Evolutionary conservation across 1,140 invertebrate species (phyloP), one percentile per base, ranked within the genome.

Genomic region (Tetraneura akinire): DNA sequence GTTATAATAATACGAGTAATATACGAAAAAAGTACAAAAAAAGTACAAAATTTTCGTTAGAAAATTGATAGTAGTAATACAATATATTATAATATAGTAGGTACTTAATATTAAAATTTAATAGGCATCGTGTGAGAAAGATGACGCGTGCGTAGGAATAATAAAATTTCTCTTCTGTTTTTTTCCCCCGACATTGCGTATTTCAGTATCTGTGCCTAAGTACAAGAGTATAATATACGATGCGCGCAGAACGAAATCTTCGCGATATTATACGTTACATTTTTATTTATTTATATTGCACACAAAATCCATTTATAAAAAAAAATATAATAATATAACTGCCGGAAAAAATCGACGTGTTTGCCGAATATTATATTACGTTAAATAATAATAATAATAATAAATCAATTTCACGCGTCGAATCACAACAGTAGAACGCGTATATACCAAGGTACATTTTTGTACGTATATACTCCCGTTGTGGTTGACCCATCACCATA

Each of bases 371-470:
- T n/a, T n/a, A n/a, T n/a, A n/a, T n/a, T n/a, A n/a, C 32, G 32
- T 8, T 37, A 37, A 37, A 3, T 37, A 37, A 8, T 37, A 37
- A 3, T 37, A 37, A 37, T 37, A 37, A 37, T 37, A 37, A 37
- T 37, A 64, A 23, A 68, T 68, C 37, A 68, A 68, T 68, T 68
- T 45, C 64, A 68, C n/a, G 13, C 37, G 37, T n/a, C n/a, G n/a
- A 37, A 37, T 1, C 18, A 62, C 16, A 29, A 18, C 14, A 6
- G 26, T 6, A 6, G 9, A 32, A 62, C n/a, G 13, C 57, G n/a
- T 62, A 62, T 14, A 16, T 62, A 4, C 26, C 60, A n/a, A n/a
- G n/a, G n/a, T 16, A 9, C 16, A 11, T 62, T n/a, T n/a, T n/a
- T n/a, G n/a, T n/a, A n/a, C n/a, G n/a, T n/a, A n/a, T n/a, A n/a